Conservation (phyloP, 2,888 invertebrate species). For the Meliscaeva auricollis region DNA sequence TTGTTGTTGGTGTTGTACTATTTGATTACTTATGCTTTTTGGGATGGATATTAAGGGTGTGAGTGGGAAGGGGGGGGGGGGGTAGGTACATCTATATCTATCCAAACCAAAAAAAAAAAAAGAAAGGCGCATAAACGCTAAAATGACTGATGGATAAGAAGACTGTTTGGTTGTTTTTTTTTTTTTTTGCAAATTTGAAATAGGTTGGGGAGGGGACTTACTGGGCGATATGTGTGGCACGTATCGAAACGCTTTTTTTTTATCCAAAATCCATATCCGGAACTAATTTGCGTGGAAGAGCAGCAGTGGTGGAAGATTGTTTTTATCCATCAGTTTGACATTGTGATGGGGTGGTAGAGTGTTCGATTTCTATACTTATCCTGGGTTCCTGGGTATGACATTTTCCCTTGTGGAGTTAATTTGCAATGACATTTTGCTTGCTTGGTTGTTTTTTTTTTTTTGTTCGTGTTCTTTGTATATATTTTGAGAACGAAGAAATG, state of each 20-base stretch:
- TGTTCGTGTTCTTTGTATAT: no score
- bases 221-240: conserved; percentile 48
- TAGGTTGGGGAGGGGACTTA: not conserved
- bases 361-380: conserved; percentile 50
- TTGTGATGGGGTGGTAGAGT: not conserved
- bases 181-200: not conserved
- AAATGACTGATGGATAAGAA: conserved; percentile 71
- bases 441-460: conserved; percentile 3
- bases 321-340: conserved; percentile 52
- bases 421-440: conserved; percentile 55
- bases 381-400: conserved; percentile 60
- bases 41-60: conserved; percentile 23
- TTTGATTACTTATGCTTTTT: conserved; percentile 72
- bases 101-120: not conserved
- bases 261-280: conserved; percentile 72
- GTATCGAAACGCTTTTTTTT: conserved; percentile 56
- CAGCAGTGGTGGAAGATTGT: conserved; percentile 38
- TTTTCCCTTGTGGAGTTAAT: conserved; percentile 48
- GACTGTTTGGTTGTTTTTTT: conserved; percentile 24
- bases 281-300: conserved; percentile 71
- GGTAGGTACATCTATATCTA: not conserved
- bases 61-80: conserved; percentile 26
- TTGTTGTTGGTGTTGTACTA: conserved; percentile 74
- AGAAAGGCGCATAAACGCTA: conserved; percentile 70
- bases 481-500: not conserved